These are phyloP conservation scores for Stramonita haemastoma DNA, from an alignment of 2,888 invertebrate species.

Conservation along the genomic window DNA sequence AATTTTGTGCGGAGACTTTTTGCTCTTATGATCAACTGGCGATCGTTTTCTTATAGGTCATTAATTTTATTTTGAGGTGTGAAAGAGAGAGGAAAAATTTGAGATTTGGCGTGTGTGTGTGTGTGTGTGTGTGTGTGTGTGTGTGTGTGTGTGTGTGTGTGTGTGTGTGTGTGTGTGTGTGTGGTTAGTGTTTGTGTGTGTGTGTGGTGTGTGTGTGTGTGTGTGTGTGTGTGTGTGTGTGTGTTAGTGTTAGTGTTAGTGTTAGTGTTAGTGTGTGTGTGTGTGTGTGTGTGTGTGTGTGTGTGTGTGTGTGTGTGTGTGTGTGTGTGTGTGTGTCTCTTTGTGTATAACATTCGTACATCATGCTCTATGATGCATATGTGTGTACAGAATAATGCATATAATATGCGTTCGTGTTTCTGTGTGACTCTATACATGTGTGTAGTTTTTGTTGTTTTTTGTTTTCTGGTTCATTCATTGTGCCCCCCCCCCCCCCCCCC, in stretches of 20 bases:
- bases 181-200: too few species aligned
- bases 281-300: not conserved
- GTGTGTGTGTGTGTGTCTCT: not conserved
- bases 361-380: not conserved
- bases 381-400: not conserved
- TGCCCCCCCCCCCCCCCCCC: too few species aligned
- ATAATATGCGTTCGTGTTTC: not conserved
- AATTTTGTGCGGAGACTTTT: too few species aligned
- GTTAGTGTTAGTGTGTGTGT: too few species aligned
- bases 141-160: not conserved
- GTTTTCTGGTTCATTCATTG: too few species aligned
- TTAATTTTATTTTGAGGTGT: too few species aligned
- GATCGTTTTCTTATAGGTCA: too few species aligned
- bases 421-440: not conserved
- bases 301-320: not conserved
- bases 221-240: too few species aligned
- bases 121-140: not conserved
- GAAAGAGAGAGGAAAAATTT: not conserved
- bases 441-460: not conserved
- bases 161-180: too few species aligned
- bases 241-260: too few species aligned
- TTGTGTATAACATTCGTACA: not conserved
- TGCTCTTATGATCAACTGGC: too few species aligned
- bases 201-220: too few species aligned
- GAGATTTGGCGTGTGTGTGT: not conserved